These are phyloP conservation scores for Camarhynchus parvulus DNA, from an alignment of 2,113 vertebrate species.

Conservation along the genomic window DNA sequence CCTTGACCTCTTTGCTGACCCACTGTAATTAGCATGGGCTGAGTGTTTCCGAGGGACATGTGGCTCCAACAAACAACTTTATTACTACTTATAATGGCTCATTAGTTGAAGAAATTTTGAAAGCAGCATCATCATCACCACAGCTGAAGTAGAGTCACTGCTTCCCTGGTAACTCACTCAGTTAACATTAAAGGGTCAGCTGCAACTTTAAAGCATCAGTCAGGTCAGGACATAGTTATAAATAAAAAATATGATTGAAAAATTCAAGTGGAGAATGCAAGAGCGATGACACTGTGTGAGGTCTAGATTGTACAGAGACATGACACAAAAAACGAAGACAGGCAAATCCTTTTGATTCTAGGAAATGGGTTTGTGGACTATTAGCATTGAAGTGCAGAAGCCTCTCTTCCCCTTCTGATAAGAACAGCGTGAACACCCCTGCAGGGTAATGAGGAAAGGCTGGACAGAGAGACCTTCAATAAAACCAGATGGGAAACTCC, in stretches of 20 bases:
- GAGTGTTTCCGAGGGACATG: background rate
- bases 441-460: background rate
- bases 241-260: background rate
- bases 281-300: background rate
- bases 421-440: background rate
- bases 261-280: background rate
- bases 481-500: background rate
- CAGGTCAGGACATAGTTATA: background rate
- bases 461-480: background rate
- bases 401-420: background rate
- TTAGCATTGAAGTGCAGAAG: background rate
- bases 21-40: background rate
- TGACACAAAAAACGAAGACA: background rate
- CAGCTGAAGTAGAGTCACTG: background rate
- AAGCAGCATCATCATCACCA: background rate
- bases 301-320: background rate
- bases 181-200: background rate
- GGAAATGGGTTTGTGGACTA: background rate
- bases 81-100: conserved; percentile 33
- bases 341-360: background rate
- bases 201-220: background rate
- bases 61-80: background rate
- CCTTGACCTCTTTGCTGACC: background rate
- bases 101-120: conserved; percentile 8
- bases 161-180: background rate